Evolutionary conservation across 1,140 invertebrate genomes (phyloP).

Genomic region (Pseudomyrmex flavicornis): DNA sequence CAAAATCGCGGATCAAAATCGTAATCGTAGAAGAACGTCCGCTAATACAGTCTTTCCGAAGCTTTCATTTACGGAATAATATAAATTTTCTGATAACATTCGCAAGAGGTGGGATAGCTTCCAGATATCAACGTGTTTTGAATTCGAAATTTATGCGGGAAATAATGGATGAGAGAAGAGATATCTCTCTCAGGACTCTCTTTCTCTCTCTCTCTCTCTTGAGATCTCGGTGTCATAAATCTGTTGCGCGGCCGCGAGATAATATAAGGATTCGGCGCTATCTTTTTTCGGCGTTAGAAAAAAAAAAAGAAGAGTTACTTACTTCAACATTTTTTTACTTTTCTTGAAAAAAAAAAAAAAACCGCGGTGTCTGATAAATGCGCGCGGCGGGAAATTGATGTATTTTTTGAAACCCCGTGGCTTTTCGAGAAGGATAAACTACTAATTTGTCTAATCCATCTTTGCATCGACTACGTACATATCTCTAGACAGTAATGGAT

Average conservation of each 20-base stretch:
- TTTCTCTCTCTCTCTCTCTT: too few species aligned
- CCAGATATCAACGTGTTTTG: constrained; percentile 12
- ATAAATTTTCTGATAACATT: constrained; percentile 26
- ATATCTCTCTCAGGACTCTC: background rate
- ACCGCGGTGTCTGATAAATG: background rate
- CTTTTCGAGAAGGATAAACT: constrained; percentile 43
- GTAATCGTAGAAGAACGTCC: background rate
- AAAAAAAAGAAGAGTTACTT: too few species aligned
- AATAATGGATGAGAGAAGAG: constrained; percentile 10
- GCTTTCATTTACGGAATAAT: background rate
- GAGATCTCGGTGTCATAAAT: constrained; percentile 20
- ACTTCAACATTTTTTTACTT: background rate
- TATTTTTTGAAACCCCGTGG: constrained; percentile 16
- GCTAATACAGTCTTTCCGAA: background rate
- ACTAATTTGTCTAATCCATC: constrained; percentile 65
- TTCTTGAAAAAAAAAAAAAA: background rate
- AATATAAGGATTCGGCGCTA: constrained; percentile 2
- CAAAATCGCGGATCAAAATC: background rate
- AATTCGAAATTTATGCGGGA: constrained; percentile 34
- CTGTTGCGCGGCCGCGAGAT: background rate
- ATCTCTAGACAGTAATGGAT: constrained; percentile 49
- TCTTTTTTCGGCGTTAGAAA: background rate
- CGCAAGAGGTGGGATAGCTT: background rate
- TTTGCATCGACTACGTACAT: constrained; percentile 48
- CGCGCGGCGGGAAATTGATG: constrained; percentile 32